These are phyloP conservation scores for Toxostoma redivivum DNA, from an alignment of 2,113 vertebrate genomes.

Conservation along the genomic window DNA sequence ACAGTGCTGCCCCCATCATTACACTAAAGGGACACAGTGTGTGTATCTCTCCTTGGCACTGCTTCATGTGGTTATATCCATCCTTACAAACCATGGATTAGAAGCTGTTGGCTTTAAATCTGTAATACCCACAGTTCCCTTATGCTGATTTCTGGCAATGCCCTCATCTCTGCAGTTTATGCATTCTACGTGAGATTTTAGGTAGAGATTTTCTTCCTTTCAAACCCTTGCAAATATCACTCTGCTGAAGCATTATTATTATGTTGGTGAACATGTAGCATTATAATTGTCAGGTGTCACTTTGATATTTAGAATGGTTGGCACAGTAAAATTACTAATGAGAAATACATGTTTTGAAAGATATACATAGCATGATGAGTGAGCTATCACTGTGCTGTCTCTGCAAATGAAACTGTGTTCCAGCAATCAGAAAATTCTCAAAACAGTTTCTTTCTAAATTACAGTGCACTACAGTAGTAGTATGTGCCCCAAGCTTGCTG, in stretches of 20 bases:
- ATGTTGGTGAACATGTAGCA: background rate
- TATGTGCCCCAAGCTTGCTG: background rate
- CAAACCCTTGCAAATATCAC: background rate
- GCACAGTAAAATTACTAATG: background rate
- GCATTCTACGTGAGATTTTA: background rate
- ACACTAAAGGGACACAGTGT: background rate
- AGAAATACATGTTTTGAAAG: background rate
- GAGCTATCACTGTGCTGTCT: background rate
- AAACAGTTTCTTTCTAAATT: background rate
- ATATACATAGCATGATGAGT: background rate
- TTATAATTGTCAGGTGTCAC: background rate
- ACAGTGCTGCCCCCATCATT: background rate
- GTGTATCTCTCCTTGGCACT: background rate
- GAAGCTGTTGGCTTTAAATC: background rate
- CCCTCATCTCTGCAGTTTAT: background rate
- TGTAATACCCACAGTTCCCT: background rate
- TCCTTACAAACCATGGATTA: background rate
- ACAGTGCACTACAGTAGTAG: background rate
- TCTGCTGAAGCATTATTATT: background rate
- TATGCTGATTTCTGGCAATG: background rate
- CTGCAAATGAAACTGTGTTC: background rate
- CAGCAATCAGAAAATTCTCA: background rate
- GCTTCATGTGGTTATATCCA: accelerated
- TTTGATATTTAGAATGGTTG: background rate
- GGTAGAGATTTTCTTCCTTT: background rate